Evolutionary conservation across 2,113 vertebrate genomes (phyloP), one percentile per base, ranked within the genome.

Genomic region (Microtus oregoni): DNA sequence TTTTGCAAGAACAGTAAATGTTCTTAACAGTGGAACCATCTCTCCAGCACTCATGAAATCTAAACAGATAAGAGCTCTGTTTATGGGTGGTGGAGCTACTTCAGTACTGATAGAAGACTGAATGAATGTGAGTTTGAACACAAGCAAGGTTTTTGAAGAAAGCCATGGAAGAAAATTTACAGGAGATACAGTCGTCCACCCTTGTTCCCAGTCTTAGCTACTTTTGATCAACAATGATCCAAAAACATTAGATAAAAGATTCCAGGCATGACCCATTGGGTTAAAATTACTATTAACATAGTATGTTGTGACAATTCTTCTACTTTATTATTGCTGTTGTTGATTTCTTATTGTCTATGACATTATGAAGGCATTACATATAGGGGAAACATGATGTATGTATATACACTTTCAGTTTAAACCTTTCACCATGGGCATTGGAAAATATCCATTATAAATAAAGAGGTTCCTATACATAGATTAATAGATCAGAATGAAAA

Each of bases 51-150:
- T 41, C 24, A 41, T 61, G 61, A 86, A 47, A 67, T 44, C 41
- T 86, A 41, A 61, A 73, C 96, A 73, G 58, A 87, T 20, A 81
- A 92, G 26, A 93, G 41, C 32, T 87, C 24, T 75, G 26, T 78
- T 35, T 95, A 35, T 50, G 61, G 20, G 30, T 63, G 85, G 26
- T 30, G 41, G 58, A 82, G 70, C 10, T 86, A 0, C 30, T 63
- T 97, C 22, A 70, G 47, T 94, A 38, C 38, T 44, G 77, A 73
- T 68, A 61, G 81, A 81, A 87, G 86, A 86, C 47, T 35, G 50
- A 50, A 68, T 41, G 50, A 8, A 28, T 90, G 86, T 70, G 52
- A 89, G 94, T 94, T 92, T 95, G 58, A 95, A 72, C 28, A 47
- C 73, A 92, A 94, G 17, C 28, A 58, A 78, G 55, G 11, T 94